Conservation (phyloP, 2,888 invertebrate species). For the Erebia aethiops region DNA sequence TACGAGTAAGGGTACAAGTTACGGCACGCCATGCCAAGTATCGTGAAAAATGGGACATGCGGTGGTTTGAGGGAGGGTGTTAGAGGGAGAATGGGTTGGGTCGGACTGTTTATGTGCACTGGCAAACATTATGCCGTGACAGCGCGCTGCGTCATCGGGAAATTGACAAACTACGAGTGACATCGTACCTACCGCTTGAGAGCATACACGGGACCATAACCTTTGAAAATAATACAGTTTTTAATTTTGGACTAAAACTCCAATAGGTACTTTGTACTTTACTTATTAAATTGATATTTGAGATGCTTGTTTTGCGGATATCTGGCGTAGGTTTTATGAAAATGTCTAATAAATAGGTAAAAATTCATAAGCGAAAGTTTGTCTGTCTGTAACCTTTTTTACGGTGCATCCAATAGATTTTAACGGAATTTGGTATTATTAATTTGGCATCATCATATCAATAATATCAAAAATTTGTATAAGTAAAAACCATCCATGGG, state of each 20-base stretch:
- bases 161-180: slow-evolving; percentile 67
- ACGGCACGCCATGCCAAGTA: slow-evolving; percentile 58
- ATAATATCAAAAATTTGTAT: too few species aligned
- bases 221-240: slow-evolving; percentile 1
- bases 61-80: slow-evolving; percentile 44
- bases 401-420: too few species aligned
- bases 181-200: slow-evolving; percentile 6
- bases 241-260: too few species aligned
- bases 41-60: slow-evolving; percentile 69
- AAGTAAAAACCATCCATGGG: neutral
- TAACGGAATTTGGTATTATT: too few species aligned
- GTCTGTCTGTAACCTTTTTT: too few species aligned
- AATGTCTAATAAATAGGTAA: too few species aligned
- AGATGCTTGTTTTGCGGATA: too few species aligned
- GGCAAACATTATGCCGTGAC: slow-evolving; percentile 65
- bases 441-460: too few species aligned
- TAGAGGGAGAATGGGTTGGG: slow-evolving; percentile 28
- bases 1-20: slow-evolving; percentile 47
- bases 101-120: slow-evolving; percentile 71
- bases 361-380: too few species aligned
- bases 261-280: too few species aligned
- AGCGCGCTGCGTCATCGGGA: slow-evolving; percentile 70
- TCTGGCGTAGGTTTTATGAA: too few species aligned
- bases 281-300: too few species aligned
- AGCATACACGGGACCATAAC: neutral